Evolutionary conservation across 2,113 vertebrate genomes (phyloP).

Genomic region (Sinocyclocheilus anshuiensis): DNA sequence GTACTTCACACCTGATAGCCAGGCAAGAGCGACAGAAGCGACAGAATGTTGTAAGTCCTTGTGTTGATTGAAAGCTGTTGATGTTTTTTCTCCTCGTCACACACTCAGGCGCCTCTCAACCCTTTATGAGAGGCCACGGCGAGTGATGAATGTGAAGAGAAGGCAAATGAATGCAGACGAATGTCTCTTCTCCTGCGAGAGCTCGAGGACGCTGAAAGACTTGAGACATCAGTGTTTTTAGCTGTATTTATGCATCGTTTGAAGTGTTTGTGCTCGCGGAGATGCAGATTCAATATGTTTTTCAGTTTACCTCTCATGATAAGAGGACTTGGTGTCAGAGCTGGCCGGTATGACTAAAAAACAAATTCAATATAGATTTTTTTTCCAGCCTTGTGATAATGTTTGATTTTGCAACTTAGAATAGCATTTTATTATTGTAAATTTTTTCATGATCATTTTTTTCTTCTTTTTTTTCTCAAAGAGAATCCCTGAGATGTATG

Average conservation of each 20-base stretch:
- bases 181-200: constrained; percentile 11
- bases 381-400: no score
- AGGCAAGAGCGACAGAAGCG: not conserved
- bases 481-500: constrained; percentile 99
- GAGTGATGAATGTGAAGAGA: constrained; percentile 22
- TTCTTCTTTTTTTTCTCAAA: constrained; percentile 80
- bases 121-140: constrained; percentile 19
- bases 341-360: not conserved
- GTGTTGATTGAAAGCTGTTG: constrained; percentile 23
- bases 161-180: constrained; percentile 37
- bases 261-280: constrained; percentile 5
- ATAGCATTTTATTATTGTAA: constrained; percentile 37
- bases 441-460: constrained; percentile 75
- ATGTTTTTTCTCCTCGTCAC: constrained; percentile 26
- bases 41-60: constrained; percentile 24
- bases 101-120: constrained; percentile 33
- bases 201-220: not conserved
- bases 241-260: not conserved
- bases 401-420: no score
- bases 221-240: not conserved
- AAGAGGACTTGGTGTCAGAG: not conserved
- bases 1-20: not conserved
- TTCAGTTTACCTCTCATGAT: not conserved
- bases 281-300: not conserved
- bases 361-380: not conserved